phyloP scores from a whole-genome alignment of 2,888 invertebrate genomes.

The Drosophila gaucha region DNA sequence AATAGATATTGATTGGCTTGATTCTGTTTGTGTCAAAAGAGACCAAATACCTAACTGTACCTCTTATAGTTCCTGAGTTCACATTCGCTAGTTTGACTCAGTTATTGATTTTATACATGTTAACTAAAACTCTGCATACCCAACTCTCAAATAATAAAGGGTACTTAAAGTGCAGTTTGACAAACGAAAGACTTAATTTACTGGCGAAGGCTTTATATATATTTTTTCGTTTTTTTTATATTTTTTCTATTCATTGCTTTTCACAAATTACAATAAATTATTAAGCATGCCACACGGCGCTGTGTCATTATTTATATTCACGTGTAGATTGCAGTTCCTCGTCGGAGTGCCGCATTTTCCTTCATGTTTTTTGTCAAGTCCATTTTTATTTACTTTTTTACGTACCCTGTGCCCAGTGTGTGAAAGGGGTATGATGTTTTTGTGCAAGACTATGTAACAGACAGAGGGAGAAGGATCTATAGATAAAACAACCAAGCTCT shows the following conservation, averaged over 20 bases:
- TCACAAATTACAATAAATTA: slow-evolving; percentile 76
- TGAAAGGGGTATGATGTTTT: too few relatives aligned
- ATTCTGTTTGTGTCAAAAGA: too few relatives aligned
- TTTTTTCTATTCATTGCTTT: slow-evolving; percentile 50
- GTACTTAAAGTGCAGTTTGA: slow-evolving; percentile 6
- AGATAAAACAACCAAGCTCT: too few relatives aligned
- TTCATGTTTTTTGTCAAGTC: slow-evolving; percentile 27
- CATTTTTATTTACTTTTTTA: slow-evolving; percentile 17
- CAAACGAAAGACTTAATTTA: slow-evolving; percentile 61
- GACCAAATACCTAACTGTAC: not conserved
- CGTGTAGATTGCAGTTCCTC: slow-evolving; percentile 39
- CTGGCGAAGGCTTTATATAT: slow-evolving; percentile 41
- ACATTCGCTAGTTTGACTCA: not conserved
- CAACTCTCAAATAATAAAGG: slow-evolving; percentile 13
- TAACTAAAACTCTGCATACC: not conserved
- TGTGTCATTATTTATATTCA: slow-evolving; percentile 64
- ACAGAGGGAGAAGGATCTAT: too few relatives aligned
- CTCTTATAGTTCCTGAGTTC: not conserved
- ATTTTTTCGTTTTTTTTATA: not conserved
- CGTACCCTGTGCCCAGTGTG: too few relatives aligned
- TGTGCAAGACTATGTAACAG: too few relatives aligned
- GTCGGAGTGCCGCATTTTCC: slow-evolving; percentile 18
- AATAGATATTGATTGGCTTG: too few relatives aligned
- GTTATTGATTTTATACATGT: too few relatives aligned
- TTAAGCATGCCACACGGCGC: slow-evolving; percentile 59